These are phyloP conservation scores for human (Homo sapiens) DNA, from an alignment of 2,113 vertebrate genomes.

Conservation along the genomic window GRCh38 chr5:102931001-102931500, in stretches of 20 bases:
- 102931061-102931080: not conserved
- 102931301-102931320: not conserved
- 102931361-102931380: not conserved
- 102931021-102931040: not conserved
- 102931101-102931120: not conserved
- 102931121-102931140: not conserved
- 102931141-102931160: not conserved
- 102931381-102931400: not conserved
- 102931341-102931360: not conserved
- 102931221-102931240: not conserved
- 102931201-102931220: not conserved
- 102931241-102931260: not conserved
- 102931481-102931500: not conserved
- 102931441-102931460: not conserved
- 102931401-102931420: not conserved
- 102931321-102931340: not conserved
- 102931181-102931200: not conserved
- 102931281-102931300: not conserved
- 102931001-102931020: not conserved
- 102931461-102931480: constrained; percentile 8
- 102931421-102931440: not conserved
- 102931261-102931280: not conserved
- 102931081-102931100: not conserved
- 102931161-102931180: not conserved
- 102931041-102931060: too few species aligned